Evolutionary conservation across 2,888 invertebrate genomes (phyloP).

Genomic region (Eupithecia abbreviata): DNA sequence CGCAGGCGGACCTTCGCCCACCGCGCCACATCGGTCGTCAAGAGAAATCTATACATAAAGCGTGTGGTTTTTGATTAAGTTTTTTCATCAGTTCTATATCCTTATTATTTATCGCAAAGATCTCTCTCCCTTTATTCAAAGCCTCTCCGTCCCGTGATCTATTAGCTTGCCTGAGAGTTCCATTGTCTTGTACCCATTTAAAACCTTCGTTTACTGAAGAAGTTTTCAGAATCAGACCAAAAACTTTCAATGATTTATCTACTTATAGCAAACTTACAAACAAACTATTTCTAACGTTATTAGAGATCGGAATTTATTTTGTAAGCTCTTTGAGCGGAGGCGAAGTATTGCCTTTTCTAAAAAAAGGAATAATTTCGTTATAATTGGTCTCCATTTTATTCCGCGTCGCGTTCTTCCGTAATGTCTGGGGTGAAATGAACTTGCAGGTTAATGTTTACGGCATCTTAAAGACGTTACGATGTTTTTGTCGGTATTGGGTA

Average conservation of each 20-base stretch:
- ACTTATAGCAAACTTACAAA: background rate
- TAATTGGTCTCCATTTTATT: slow-evolving; percentile 1
- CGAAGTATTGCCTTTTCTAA: background rate
- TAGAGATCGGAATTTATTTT: background rate
- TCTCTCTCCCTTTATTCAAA: background rate
- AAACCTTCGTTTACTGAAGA: background rate
- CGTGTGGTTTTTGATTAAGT: too few species aligned
- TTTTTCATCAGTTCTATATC: too few species aligned
- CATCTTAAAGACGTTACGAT: slow-evolving; percentile 39
- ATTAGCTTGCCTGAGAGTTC: background rate
- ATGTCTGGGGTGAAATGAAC: slow-evolving; percentile 30
- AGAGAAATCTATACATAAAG: too few species aligned
- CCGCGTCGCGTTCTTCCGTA: slow-evolving; percentile 28
- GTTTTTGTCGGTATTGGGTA: slow-evolving; percentile 38
- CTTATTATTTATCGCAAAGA: background rate
- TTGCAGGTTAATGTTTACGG: slow-evolving; percentile 46
- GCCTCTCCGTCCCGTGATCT: background rate
- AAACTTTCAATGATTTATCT: background rate
- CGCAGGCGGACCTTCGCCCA: too few species aligned
- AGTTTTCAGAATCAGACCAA: background rate
- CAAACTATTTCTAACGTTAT: background rate
- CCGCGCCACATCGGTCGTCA: too few species aligned
- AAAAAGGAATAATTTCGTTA: slow-evolving; percentile 2
- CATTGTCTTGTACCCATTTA: background rate
- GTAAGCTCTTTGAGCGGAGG: background rate